Base-by-base conservation (phyloP, 2,888 invertebrate species). In the Platycheirus albimanus region DNA sequence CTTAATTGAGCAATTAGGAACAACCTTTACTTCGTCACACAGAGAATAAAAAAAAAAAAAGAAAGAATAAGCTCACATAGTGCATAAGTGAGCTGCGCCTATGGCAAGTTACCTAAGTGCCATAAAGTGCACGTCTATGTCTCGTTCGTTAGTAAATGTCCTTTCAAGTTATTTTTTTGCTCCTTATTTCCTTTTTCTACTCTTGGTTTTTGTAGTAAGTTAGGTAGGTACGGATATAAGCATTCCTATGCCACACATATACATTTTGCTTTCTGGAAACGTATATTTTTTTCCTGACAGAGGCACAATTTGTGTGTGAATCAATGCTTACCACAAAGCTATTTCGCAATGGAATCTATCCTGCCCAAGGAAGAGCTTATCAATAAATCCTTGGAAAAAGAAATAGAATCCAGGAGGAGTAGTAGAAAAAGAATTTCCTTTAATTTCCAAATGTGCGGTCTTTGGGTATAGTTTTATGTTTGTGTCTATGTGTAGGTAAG, bases 341-440 rank as follows among this genome's bases (percentile, higher is more conserved):
- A 56, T 69, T 49, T 69, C 41, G 45, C 45, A 63, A 54, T 63
- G 63, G 43, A 19, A 61, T 72, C 13, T 51, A 33, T 17, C 17
- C 61, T 17, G 13, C 36, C 47, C n/a, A n/a, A 20, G 64, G 52
- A 43, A 17, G 45, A 45, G 28, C 76, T 71, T 66, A 52, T 61
- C 76, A 77, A 81, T 77, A 81, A 81, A 81, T 81, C 77, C 64
- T 41, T 6, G 17, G 8, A 4, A 7, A 66, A 64, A 15, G 36
- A 51, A 36, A 11, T 36, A 15, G 13, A 54, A 15, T 5, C 17
- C 7, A n/a, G 2, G 8, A 33, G 10, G 36, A 47, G 33, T 11
- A 49, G 8, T 4, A 41, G 5, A 17, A 30, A 56, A 67, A 43
- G n/a, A 24, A 58, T 19, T 66, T 52, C 51, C 36, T 49, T 74